These are phyloP conservation scores for Aplocera efformata DNA, from an alignment of 2,888 invertebrate species.

Conservation along the genomic window DNA sequence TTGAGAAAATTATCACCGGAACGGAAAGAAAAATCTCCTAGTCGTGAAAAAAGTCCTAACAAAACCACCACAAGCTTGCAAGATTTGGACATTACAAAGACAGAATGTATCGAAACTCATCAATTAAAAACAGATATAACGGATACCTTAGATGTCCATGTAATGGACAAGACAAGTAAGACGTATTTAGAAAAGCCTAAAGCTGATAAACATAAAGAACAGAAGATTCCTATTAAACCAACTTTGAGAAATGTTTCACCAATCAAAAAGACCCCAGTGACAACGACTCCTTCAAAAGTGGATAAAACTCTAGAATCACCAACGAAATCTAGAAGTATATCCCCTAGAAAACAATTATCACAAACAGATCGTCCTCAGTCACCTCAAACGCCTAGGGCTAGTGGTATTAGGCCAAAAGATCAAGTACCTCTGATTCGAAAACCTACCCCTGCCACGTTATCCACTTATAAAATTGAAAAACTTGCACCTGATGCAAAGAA, in stretches of 20 bases:
- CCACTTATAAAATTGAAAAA: constrained; percentile 54
- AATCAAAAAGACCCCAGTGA: constrained; percentile 46
- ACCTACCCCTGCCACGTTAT: constrained; percentile 46
- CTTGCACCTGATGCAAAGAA: constrained; percentile 50
- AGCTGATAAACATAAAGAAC: constrained; percentile 40
- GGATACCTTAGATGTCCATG: constrained; percentile 30
- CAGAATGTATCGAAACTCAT: constrained; percentile 24
- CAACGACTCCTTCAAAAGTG: constrained; percentile 33
- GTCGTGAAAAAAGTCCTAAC: constrained; percentile 47
- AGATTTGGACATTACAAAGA: constrained; percentile 43
- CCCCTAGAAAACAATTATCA: constrained; percentile 58
- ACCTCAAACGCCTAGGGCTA: constrained; percentile 55
- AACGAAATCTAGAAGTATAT: constrained; percentile 56
- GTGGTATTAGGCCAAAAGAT: constrained; percentile 55
- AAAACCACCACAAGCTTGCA: constrained; percentile 52
- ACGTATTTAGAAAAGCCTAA: constrained; percentile 28
- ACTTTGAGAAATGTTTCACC: constrained; percentile 59
- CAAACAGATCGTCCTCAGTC: constrained; percentile 57
- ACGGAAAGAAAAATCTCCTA: constrained; percentile 51
- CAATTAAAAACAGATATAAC: constrained; percentile 22
- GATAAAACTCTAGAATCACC: constrained; percentile 44
- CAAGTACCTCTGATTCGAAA: constrained; percentile 46
- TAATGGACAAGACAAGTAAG: constrained; percentile 26
- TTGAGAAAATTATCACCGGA: constrained; percentile 64
- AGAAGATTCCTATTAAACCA: constrained; percentile 44